These are phyloP conservation scores for Crocallis elinguaria DNA, from an alignment of 2,888 invertebrate species.

Conservation along the genomic window DNA sequence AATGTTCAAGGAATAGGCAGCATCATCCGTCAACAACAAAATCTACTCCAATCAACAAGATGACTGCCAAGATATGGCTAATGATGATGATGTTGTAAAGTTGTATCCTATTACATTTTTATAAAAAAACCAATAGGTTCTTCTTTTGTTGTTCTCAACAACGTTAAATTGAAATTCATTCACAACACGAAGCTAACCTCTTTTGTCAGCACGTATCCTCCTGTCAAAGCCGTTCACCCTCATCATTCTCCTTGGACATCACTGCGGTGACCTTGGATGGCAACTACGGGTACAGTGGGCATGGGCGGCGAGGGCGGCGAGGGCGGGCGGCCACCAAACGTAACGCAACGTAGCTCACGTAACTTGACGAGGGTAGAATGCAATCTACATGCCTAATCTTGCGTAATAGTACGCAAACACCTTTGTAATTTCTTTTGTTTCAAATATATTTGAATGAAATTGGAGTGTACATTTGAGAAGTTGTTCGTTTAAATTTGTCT, in stretches of 20 bases:
- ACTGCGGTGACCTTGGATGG: background rate
- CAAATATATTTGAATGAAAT: background rate
- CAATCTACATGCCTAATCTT: constrained; percentile 22
- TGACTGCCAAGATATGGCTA: too few relatives aligned
- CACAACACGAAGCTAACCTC: background rate
- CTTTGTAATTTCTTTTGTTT: constrained; percentile 4
- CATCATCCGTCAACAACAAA: too few relatives aligned
- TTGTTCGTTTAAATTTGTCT: too few relatives aligned
- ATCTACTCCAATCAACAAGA: too few relatives aligned
- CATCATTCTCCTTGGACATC: constrained; percentile 3
- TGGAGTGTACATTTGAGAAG: background rate
- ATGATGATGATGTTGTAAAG: too few relatives aligned
- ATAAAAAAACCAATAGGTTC: too few relatives aligned
- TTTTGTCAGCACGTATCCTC: constrained; percentile 11
- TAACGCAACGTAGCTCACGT: constrained; percentile 12
- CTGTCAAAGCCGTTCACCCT: constrained; percentile 8
- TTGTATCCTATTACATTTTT: too few relatives aligned
- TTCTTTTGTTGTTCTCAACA: background rate
- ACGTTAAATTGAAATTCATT: constrained; percentile 1
- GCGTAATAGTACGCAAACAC: constrained; percentile 20
- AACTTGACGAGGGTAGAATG: constrained; percentile 22
- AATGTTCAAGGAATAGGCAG: too few relatives aligned
- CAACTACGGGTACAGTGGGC: background rate
- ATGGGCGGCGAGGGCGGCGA: background rate
- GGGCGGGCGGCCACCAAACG: background rate